Base-by-base conservation (phyloP, 2,888 invertebrate genomes). In the Bhutanitis thaidina region DNA sequence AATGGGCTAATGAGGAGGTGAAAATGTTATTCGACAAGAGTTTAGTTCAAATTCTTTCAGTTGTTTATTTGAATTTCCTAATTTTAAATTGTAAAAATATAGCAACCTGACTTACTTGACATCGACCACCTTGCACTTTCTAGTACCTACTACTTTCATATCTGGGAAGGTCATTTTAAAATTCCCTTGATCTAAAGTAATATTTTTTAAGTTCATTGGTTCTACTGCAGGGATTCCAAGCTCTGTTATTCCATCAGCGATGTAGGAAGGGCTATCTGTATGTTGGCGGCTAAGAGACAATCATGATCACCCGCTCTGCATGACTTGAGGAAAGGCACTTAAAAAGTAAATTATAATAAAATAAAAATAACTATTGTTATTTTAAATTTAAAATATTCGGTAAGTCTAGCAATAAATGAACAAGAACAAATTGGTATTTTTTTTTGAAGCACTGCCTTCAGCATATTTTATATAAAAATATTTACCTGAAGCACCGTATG, bases 211-310 rank as follows among this genome's bases (percentile, higher is more conserved):
- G 1, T 32, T 14, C 49, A 49, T 43, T n/a, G 49, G 49, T 10
- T 49, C 49, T 13, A 29, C 20, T 5, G 43, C 32, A 2, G 43
- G n/a, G 1, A 43, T n/a, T 25, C 49, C 49, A 15, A 44, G 38
- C 12, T 50, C 49, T 4, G 43, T 25, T 20, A 50, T 43, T 14
- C 49, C 49, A 27, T 43, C 49, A 10, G 43, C 49, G 25, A 50
- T n/a, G 15, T 44, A 50, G n/a, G 44, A 10, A 44, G 14, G 0
- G 49, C 43, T 12, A 27, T 7, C 9, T 44, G 49, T 8, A 38
- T 15, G 38, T 44, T 44, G 7, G 30, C 10, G 15, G 49, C 14
- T 15, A 45, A n/a, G 9, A 45, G 8, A 16, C 45, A 45, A 7
- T 37, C 30, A 16, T 30, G 8, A 15, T 45, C 45, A 16, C 36